A percentile compares a stretch with the other conserved stretches of the same genome.
These are phyloP conservation scores for Rhinichthys klamathensis DNA, from an alignment of 2,113 vertebrate genomes.

Conservation along the genomic window DNA sequence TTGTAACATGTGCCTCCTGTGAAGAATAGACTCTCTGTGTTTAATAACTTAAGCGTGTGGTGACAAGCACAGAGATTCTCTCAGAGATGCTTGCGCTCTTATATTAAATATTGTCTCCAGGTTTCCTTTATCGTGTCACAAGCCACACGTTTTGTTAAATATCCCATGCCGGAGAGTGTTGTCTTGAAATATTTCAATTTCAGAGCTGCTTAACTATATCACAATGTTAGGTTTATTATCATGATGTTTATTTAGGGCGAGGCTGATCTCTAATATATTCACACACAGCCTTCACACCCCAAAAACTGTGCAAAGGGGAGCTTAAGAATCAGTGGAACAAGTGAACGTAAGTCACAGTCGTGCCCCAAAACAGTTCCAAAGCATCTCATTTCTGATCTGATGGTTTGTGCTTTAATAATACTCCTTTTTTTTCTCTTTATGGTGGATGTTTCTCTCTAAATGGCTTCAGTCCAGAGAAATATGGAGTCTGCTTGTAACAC, in stretches of 20 bases:
- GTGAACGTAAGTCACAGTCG: background rate
- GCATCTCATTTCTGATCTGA: constrained; percentile 64
- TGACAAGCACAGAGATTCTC: constrained; percentile 32
- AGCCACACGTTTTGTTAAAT: constrained; percentile 31
- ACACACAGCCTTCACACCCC: constrained; percentile 74
- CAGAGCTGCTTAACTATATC: background rate
- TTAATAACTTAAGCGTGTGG: constrained; percentile 24
- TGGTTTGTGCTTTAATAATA: constrained; percentile 67
- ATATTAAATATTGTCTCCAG: constrained; percentile 25
- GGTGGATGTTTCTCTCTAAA: constrained; percentile 43
- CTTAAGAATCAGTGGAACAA: constrained; percentile 5
- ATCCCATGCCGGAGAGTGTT: constrained; percentile 7
- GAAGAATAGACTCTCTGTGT: constrained; percentile 45
- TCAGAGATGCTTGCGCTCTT: constrained; percentile 34
- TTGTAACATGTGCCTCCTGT: constrained; percentile 54
- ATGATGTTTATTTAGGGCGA: background rate
- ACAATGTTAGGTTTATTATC: background rate
- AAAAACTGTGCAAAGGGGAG: constrained; percentile 64
- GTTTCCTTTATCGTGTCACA: background rate
- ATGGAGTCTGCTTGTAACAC: constrained; percentile 65
- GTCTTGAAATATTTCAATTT: background rate
- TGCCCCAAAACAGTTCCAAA: constrained; percentile 51
- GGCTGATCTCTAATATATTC: constrained; percentile 45
- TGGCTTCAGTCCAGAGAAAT: constrained; percentile 68
- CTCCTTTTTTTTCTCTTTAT: constrained; percentile 67